Percentiles rank a stretch among this genome's conserved stretches.
phyloP scores from a whole-genome alignment of 2,888 invertebrate genomes.

The Cosmopolites sordidus region DNA sequence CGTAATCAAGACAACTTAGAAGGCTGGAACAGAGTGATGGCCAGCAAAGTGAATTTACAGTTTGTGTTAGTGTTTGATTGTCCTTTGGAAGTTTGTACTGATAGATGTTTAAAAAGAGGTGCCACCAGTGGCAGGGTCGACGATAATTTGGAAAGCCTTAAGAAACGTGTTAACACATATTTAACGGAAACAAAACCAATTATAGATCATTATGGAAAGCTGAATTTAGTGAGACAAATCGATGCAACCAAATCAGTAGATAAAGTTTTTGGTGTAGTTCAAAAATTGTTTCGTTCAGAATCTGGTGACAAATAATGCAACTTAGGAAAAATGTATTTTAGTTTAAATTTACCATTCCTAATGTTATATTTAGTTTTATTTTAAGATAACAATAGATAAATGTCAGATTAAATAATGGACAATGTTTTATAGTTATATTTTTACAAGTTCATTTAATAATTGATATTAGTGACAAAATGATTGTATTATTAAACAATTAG shows the following conservation, averaged over 20 bases:
- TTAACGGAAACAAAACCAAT: constrained; percentile 85
- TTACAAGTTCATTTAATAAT: too few relatives aligned
- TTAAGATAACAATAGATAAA: too few relatives aligned
- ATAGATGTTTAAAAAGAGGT: constrained; percentile 82
- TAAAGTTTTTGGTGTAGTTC: constrained; percentile 54
- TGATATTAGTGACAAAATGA: too few relatives aligned
- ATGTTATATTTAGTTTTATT: not conserved
- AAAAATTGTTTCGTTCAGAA: constrained; percentile 37
- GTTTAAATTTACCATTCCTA: not conserved
- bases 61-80: constrained; percentile 94
- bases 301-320: constrained; percentile 22
- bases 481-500: too few relatives aligned
- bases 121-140: constrained; percentile 90
- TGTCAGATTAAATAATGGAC: not conserved
- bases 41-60: constrained; percentile 73
- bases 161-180: constrained; percentile 84
- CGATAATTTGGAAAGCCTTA: constrained; percentile 85
- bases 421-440: constrained; percentile 1
- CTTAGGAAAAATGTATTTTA: not conserved
- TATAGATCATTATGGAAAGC: constrained; percentile 71
- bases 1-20: constrained; percentile 93
- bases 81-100: constrained; percentile 65
- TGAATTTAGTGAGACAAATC: constrained; percentile 68
- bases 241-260: constrained; percentile 66
- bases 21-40: constrained; percentile 87